Base-by-base conservation (phyloP, 2,888 invertebrate species). In the Drosophila macrothrix region DNA sequence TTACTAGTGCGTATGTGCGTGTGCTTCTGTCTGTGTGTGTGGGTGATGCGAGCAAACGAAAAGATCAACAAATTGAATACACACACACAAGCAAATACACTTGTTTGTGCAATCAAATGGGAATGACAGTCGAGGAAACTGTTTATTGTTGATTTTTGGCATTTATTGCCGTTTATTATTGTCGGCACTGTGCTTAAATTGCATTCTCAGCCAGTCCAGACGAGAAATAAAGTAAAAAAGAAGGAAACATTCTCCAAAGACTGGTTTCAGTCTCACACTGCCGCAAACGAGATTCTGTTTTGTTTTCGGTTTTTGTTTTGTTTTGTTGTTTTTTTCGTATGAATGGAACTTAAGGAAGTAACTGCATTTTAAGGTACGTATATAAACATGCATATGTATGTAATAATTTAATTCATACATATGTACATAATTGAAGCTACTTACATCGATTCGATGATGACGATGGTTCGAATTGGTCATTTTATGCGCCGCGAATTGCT, bases 381-480 rank as follows among this genome's bases (percentile, higher is more conserved):
- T 46, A 9, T 46, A 46, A 25, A 46, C 25, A 46, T 31, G 22
- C 10, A 25, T 63, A 25, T n/a, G 12, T 61, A 22, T 22, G 31
- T 41, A 35, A 46, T 46, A 46, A 46, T 29, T 39, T 37, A 25
- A 50, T 35, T 71, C 46, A 39, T 39, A 25, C 46, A 63, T 41
- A 52, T 41, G 54, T 56, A 25, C 35, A 55, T 55, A 43, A 62
- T 14, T 56, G 9, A 49, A 35, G 52, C 28, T 55, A 91, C 90
- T 90, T 87, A 90, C 90, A 75, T 90, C 91, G 67, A 82, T 80
- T 79, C 90, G 85, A 75, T 80, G 76, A 73, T 80, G 76, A 72
- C 80, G 83, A 68, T 91, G 82, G 78, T 83, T 87, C 76, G 84
- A 87, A 78, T 88, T 91, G 78, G 84, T 88, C 89, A 90, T 90